Percentiles rank a stretch among this genome's conserved stretches.
These are phyloP conservation scores for Littorina saxatilis DNA, from an alignment of 1,140 invertebrate genomes.

Conservation along the genomic window DNA sequence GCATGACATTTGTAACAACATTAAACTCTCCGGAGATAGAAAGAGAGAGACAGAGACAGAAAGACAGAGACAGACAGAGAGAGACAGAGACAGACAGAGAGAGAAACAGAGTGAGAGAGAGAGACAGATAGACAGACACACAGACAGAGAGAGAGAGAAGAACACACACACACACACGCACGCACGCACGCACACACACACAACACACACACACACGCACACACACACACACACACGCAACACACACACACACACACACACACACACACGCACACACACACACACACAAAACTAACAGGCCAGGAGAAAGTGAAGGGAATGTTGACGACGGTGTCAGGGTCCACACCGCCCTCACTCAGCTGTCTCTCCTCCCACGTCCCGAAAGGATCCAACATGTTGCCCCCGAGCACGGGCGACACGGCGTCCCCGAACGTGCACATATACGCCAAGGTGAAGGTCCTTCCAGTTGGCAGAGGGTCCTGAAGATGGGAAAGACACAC, in stretches of 20 bases:
- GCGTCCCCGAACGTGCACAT: constrained; percentile 51
- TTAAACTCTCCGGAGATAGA: background rate
- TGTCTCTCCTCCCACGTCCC: constrained; percentile 32
- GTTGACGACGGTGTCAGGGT: constrained; percentile 32
- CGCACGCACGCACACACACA: background rate
- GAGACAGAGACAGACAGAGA: no score
- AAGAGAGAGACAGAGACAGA: no score
- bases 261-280: no score
- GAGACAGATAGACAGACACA: background rate
- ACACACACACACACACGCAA: no score
- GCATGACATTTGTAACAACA: no score
- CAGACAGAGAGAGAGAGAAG: background rate
- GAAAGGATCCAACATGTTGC: constrained; percentile 40
- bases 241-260: no score
- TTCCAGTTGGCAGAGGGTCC: constrained; percentile 39
- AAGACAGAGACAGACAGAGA: no score
- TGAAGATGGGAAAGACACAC: constrained; percentile 55
- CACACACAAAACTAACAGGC: constrained; percentile 49
- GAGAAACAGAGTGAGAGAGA: background rate
- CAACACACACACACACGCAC: no score
- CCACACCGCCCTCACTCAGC: background rate
- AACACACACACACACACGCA: constrained; percentile 12
- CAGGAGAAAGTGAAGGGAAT: constrained; percentile 53
- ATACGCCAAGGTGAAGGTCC: background rate
- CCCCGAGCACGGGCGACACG: constrained; percentile 48